Evolutionary conservation across 2,113 vertebrate species (phyloP), one percentile per base, ranked within the genome.

Genomic region (Dryoscopus gambensis): DNA sequence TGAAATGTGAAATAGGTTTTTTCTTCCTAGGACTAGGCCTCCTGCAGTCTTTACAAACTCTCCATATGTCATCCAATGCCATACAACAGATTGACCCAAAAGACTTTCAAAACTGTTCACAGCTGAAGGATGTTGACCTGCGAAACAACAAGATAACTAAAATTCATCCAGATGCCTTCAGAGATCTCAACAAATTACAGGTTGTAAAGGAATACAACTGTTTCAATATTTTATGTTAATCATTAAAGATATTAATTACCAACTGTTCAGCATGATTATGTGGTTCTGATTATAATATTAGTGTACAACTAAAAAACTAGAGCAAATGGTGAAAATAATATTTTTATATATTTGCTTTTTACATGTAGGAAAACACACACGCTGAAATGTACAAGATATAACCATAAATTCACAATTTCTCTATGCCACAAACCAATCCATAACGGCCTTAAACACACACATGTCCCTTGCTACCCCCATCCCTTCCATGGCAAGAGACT

Each of bases 41-140:
- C 84, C 96, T 98, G 80, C 95, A 86, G 2, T 98, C 97, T 17
- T 91, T 99, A 73, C 96, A 98, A 92, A 98, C 97, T 78, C 95
- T 99, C 89, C 95, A 93, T 62, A 97, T 99, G 60, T 98, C 99
- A 67, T 98, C 98, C 94, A 99, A 99, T 89, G 81, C 40, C 86
- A 99, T 99, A 94, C 93, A 88, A 15, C 89, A 94, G 42, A 90
- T 99, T 27, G 93, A 53, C 17, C 59, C 35, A 37, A 91, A 63
- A 49, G 98, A 98, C 53, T 98, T 99, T 46, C 90, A 73, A 15
- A 97, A 98, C 82, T 98, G 98, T 67, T 97, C 71, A 15, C 92
- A 97, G 77, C 97, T 99, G 60, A 97, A 94, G 94, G 98, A 97
- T 68, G 95, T 99, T 15, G 50, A 98, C 90, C 97, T 99, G 77